Evolutionary conservation across 2,797 vertebrate genomes (phyloP).

Genomic region (Sebastes itinus): DNA sequence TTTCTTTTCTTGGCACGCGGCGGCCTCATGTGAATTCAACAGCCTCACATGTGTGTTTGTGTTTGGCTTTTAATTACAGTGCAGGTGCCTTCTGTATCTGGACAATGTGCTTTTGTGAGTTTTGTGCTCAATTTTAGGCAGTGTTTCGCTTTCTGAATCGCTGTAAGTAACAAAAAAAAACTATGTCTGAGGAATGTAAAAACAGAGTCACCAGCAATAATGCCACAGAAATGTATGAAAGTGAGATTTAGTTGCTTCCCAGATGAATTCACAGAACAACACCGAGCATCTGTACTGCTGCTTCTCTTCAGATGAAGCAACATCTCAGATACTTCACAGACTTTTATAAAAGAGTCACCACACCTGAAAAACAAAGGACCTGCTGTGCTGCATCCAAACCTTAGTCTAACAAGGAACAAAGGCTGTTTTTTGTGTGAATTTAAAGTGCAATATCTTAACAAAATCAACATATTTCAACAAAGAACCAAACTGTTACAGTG

Average conservation of each 20-base stretch:
- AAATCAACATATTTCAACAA: conserved; percentile 38
- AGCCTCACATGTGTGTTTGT: conserved; percentile 13
- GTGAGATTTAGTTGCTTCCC: conserved; percentile 41
- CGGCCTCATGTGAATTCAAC: conserved; percentile 1
- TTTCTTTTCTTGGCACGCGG: conserved; percentile 42
- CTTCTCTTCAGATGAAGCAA: conserved; percentile 18
- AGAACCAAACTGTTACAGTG: conserved; percentile 40
- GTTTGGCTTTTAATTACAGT: conserved; percentile 47
- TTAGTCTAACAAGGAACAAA: conserved; percentile 10
- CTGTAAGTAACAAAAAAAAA: conserved; percentile 19
- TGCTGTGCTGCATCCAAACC: conserved; percentile 23
- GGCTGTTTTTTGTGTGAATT: conserved; percentile 27
- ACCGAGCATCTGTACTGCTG: conserved; percentile 11
- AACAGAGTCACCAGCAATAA: conserved; percentile 50
- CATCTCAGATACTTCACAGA: conserved; percentile 21
- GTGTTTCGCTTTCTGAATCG: conserved; percentile 64
- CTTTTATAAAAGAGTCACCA: conserved; percentile 32
- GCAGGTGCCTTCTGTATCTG: conserved; percentile 42
- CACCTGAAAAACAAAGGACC: conserved; percentile 24
- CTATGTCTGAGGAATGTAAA: conserved; percentile 50
- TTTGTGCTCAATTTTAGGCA: conserved; percentile 77
- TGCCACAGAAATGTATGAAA: conserved; percentile 41
- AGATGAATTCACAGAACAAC: conserved; percentile 49
- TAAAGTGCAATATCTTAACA: conserved; percentile 56
- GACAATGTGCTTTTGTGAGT: conserved; percentile 64